These are phyloP conservation scores for Nixonia krombeini DNA, from an alignment of 1,140 invertebrate species.

Conservation along the genomic window DNA sequence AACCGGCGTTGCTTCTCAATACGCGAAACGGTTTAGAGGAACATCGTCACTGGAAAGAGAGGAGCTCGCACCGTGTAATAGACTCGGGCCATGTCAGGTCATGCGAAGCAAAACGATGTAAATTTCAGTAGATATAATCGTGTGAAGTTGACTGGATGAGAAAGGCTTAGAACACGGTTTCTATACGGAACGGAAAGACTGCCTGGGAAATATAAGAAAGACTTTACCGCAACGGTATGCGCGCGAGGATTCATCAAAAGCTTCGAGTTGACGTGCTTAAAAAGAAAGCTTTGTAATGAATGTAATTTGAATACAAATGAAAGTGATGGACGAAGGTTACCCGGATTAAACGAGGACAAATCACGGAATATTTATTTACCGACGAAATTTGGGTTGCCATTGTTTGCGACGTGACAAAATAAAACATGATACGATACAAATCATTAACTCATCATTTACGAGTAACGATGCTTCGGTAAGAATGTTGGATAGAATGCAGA, in stretches of 20 bases:
- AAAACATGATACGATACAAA: no score
- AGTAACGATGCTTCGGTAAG: no score
- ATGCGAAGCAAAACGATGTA: constrained; percentile 51
- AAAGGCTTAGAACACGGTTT: constrained; percentile 35
- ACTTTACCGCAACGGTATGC: constrained; percentile 21
- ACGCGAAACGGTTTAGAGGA: background rate
- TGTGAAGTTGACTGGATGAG: constrained; percentile 41
- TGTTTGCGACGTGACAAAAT: no score
- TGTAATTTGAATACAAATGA: no score
- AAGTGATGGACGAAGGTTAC: no score
- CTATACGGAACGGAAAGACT: constrained; percentile 36
- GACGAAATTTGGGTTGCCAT: no score
- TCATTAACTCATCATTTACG: no score
- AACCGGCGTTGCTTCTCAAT: background rate
- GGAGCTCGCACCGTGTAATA: constrained; percentile 20
- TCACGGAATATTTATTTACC: no score
- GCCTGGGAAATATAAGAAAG: constrained; percentile 36
- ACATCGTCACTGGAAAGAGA: constrained; percentile 5
- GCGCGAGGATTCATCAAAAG: constrained; percentile 16
- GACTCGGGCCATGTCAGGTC: constrained; percentile 40
- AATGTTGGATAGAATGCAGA: no score
- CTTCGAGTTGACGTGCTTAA: constrained; percentile 14
- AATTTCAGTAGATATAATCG: constrained; percentile 51
- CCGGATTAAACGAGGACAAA: no score
- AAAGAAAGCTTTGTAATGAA: constrained; percentile 8